Evolutionary conservation across 2,113 vertebrate species (phyloP).

Genomic region (Australoheros scitulus): DNA sequence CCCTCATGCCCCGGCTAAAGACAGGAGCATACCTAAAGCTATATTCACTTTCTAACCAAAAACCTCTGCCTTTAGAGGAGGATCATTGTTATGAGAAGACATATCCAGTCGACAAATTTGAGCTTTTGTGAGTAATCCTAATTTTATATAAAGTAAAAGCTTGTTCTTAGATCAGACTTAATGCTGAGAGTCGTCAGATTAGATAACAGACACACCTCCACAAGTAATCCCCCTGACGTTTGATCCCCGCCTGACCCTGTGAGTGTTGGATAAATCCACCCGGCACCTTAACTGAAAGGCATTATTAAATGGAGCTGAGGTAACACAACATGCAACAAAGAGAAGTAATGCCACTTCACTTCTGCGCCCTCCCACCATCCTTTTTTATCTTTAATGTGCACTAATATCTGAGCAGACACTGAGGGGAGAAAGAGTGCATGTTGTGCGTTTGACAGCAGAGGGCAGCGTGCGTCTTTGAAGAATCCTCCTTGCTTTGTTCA

Average conservation of each 20-base stretch:
- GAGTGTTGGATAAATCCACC: constrained; percentile 16
- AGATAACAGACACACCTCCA: constrained; percentile 20
- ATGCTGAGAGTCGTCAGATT: not conserved
- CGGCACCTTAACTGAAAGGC: constrained; percentile 13
- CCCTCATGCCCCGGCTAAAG: not conserved
- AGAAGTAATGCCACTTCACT: constrained; percentile 5
- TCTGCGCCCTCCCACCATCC: not conserved
- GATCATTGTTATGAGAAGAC: not conserved
- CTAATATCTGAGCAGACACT: constrained; percentile 28
- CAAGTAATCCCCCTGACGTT: not conserved
- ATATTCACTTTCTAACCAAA: not conserved
- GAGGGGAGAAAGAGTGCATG: constrained; percentile 29
- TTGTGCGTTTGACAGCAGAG: constrained; percentile 64
- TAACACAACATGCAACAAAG: constrained; percentile 9
- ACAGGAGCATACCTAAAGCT: not conserved
- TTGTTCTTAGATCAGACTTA: constrained; percentile 18
- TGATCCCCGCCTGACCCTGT: constrained; percentile 6
- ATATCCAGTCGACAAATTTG: not conserved
- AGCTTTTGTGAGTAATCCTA: constrained; percentile 14
- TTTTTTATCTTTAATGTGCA: constrained; percentile 37
- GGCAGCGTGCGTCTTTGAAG: constrained; percentile 66
- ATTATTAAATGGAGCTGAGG: constrained; percentile 9
- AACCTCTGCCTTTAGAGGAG: constrained; percentile 5
- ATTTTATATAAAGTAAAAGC: constrained; percentile 32
- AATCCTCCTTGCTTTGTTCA: constrained; percentile 13